phyloP scores from a whole-genome alignment of 2,797 vertebrate genomes.

The Semaprochilodus insignis region DNA sequence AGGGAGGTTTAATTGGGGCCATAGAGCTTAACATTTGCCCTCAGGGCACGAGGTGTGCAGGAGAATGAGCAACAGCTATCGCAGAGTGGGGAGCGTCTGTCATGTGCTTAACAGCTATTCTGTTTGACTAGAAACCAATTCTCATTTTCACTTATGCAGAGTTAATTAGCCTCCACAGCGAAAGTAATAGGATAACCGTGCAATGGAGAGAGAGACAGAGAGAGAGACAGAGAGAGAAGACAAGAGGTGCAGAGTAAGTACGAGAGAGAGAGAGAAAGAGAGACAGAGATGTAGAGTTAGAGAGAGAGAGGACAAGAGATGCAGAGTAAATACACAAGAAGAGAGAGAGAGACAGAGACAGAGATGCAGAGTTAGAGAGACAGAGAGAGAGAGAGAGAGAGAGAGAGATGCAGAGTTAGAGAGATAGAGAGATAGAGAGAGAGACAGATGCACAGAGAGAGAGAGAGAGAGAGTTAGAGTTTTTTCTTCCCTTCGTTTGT shows the following conservation, averaged over 20 bases:
- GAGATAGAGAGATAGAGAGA: too few relatives aligned
- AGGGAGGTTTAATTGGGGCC: constrained; percentile 50
- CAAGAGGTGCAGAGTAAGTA: constrained; percentile 12
- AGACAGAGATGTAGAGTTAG: too few relatives aligned
- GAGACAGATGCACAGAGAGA: too few relatives aligned
- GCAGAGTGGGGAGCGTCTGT: constrained; percentile 26
- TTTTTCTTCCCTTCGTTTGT: neutral
- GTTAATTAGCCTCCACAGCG: constrained; percentile 55
- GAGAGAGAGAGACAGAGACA: constrained; percentile 11
- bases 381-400: too few relatives aligned
- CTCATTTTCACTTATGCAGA: constrained; percentile 62
- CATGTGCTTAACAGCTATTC: constrained; percentile 40
- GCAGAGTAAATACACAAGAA: constrained; percentile 8
- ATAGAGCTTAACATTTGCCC: constrained; percentile 47
- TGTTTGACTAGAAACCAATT: constrained; percentile 50
- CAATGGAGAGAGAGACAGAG: constrained; percentile 26
- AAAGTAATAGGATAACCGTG: constrained; percentile 53
- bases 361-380: too few relatives aligned
- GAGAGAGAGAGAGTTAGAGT: neutral
- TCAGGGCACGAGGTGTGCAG: constrained; percentile 36
- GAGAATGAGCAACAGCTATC: constrained; percentile 22
- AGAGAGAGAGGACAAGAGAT: neutral
- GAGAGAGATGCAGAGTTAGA: too few relatives aligned
- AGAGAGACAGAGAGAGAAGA: neutral
- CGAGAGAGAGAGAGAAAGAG: neutral